A percentile compares a stretch with the other conserved stretches of the same genome.
phyloP scores from a whole-genome alignment of 2,113 vertebrate genomes.

The Plotosus lineatus region DNA sequence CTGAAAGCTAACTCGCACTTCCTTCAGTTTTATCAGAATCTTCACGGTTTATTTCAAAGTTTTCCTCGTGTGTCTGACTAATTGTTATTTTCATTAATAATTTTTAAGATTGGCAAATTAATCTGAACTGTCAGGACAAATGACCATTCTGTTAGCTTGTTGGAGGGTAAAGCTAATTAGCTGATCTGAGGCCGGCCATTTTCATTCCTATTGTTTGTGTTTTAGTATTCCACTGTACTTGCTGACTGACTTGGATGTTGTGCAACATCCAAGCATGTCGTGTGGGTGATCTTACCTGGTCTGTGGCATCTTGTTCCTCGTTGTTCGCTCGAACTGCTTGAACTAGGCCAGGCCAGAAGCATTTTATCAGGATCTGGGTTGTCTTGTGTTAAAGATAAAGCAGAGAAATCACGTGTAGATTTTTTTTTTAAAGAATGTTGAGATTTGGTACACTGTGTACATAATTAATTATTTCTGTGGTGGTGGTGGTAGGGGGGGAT shows the following conservation, averaged over 20 bases:
- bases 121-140: background rate
- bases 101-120: rapidly evolving
- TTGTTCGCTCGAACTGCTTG: background rate
- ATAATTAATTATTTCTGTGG: background rate
- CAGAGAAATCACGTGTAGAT: background rate
- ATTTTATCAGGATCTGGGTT: slow-evolving; percentile 37
- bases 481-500: too few species aligned
- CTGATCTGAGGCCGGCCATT: background rate
- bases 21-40: too few species aligned
- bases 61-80: background rate
- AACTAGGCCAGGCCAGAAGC: slow-evolving; percentile 32
- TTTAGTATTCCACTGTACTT: background rate
- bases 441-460: too few species aligned
- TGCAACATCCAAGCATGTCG: background rate
- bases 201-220: background rate
- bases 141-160: background rate
- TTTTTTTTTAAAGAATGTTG: too few species aligned
- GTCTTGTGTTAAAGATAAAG: background rate
- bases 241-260: background rate
- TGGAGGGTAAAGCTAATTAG: background rate
- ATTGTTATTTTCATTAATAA: background rate
- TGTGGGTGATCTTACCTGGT: background rate
- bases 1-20: background rate
- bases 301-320: background rate
- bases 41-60: too few species aligned